These are phyloP conservation scores for Otus scops DNA, from an alignment of 2,797 vertebrate species.

Conservation along the genomic window DNA sequence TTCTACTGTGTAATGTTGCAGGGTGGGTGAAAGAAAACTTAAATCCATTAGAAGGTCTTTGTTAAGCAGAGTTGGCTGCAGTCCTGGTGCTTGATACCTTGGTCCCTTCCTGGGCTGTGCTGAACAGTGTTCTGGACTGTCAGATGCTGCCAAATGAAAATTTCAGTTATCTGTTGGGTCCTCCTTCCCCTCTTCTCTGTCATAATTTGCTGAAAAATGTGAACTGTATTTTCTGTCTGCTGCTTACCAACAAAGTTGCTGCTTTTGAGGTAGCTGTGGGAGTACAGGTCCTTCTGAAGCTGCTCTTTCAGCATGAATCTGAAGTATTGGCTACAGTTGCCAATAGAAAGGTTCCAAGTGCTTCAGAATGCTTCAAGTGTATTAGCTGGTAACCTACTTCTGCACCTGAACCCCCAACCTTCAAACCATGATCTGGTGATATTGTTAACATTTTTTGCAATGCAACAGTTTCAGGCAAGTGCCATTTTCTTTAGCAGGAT, in stretches of 20 bases:
- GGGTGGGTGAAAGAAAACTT: not conserved
- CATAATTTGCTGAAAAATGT: not conserved
- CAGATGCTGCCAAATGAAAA: not conserved
- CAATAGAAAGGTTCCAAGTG: not conserved
- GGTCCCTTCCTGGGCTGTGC: not conserved
- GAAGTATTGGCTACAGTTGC: not conserved
- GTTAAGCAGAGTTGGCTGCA: not conserved
- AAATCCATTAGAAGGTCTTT: not conserved
- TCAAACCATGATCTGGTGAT: not conserved
- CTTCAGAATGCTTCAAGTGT: not conserved
- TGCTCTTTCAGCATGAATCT: not conserved
- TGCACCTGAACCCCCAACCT: not conserved
- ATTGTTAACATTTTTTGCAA: not conserved
- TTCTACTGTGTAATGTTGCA: not conserved
- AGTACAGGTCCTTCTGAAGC: not conserved
- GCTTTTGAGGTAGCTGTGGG: not conserved
- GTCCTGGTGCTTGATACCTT: not conserved
- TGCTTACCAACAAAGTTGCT: not conserved
- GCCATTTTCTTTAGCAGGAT: not conserved
- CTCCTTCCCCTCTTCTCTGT: not conserved
- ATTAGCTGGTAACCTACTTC: not conserved
- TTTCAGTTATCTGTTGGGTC: not conserved
- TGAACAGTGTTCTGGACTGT: not conserved
- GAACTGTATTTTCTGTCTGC: not conserved
- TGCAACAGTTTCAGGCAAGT: rapidly evolving